Conservation (phyloP, 2,888 invertebrate species). For the Choristoneura rosaceana region DNA sequence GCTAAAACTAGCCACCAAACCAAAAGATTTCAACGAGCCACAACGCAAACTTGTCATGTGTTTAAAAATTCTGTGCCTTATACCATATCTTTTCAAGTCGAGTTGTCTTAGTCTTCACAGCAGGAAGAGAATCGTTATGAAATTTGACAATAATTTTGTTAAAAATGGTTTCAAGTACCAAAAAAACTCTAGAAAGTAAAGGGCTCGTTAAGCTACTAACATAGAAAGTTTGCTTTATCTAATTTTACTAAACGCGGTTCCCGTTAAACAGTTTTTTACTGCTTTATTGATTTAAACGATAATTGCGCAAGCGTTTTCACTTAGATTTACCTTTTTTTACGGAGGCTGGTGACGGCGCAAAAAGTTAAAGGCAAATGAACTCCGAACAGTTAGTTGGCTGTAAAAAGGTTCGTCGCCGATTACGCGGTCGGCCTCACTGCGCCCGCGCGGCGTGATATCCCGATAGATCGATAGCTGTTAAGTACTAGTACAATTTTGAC, state of each 20-base stretch:
- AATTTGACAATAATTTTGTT: neutral
- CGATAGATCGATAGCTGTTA: no score
- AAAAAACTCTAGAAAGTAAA: neutral
- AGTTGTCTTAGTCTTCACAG: no score
- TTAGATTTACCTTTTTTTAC: slow-evolving; percentile 24
- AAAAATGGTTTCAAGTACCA: neutral
- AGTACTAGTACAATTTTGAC: no score
- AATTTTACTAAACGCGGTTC: neutral
- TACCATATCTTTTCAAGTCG: no score
- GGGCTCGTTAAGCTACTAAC: neutral
- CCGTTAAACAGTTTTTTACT: slow-evolving; percentile 7
- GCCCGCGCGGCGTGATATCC: slow-evolving; percentile 60
- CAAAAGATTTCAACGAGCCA: no score
- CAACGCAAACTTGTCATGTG: no score
- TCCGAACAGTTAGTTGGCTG: slow-evolving; percentile 68
- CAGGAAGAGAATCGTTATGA: no score
- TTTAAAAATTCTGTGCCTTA: no score
- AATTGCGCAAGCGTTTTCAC: slow-evolving; percentile 39
- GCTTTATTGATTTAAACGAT: slow-evolving; percentile 1
- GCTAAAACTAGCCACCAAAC: no score
- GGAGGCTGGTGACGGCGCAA: slow-evolving; percentile 26
- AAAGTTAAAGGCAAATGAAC: slow-evolving; percentile 68
- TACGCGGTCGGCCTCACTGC: slow-evolving; percentile 58
- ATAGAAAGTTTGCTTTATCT: neutral
- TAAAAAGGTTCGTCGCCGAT: slow-evolving; percentile 55